A percentile compares a stretch with the other conserved stretches of the same genome.
These are phyloP conservation scores for Iselma pallidipennis DNA, from an alignment of 2,888 invertebrate species.

Conservation along the genomic window DNA sequence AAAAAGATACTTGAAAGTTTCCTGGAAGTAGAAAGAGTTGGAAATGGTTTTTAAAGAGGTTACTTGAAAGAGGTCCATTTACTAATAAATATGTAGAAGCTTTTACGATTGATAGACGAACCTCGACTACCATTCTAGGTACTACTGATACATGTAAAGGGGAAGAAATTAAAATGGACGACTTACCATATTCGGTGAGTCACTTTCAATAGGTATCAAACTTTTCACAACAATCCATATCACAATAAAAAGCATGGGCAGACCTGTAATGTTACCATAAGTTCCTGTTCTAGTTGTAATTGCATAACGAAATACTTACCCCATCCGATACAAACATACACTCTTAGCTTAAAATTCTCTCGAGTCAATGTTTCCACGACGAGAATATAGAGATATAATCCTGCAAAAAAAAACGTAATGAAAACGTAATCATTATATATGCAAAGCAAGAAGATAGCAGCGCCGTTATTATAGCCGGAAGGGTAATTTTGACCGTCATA, in stretches of 20 bases:
- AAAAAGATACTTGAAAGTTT: too few species aligned
- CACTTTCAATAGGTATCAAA: constrained; percentile 34
- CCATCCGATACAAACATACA: constrained; percentile 85
- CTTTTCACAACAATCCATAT: constrained; percentile 62
- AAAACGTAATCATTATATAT: constrained; percentile 9
- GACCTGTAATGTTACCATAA: constrained; percentile 54
- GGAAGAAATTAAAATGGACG: neutral
- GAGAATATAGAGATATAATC: constrained; percentile 83
- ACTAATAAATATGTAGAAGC: too few species aligned
- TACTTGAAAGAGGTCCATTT: too few species aligned
- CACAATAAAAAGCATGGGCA: constrained; percentile 61
- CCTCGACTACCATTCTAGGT: too few species aligned
- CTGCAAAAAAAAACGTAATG: constrained; percentile 61
- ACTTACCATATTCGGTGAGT: constrained; percentile 37
- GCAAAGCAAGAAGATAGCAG: neutral
- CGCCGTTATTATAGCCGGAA: too few species aligned
- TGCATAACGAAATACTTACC: constrained; percentile 64
- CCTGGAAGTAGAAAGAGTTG: too few species aligned
- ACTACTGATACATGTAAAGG: too few species aligned
- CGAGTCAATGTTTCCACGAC: constrained; percentile 86
- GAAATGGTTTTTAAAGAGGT: too few species aligned
- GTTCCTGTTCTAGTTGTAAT: neutral
- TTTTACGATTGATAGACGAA: too few species aligned
- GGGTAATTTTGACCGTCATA: too few species aligned
- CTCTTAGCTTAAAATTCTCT: constrained; percentile 81